Evolutionary conservation across 92 coral and sea anemone species (phyloP), one percentile per base, ranked within the genome.

Genomic region (Parazoanthus darwini): DNA sequence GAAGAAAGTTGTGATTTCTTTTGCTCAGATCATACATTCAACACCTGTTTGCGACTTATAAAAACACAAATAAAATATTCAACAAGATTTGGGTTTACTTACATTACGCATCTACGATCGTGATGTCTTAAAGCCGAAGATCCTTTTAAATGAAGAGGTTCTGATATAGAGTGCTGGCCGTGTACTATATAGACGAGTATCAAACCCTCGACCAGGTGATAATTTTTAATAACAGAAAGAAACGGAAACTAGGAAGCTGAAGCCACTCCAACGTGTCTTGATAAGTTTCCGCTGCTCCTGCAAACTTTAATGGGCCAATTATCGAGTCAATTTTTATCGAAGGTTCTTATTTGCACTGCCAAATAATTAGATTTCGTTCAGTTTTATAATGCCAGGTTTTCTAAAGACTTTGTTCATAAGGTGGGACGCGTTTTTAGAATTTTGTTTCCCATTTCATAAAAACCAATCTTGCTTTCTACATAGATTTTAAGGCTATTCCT

Each of bases 211-310:
- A 20, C 35, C 81, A 39, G 81, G 81, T 39, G 81, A 77, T 77
- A 42, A 56, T 77, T 77, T 77, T 38, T 77, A 77, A 77, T 42
- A 18, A 14, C 59, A 77, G 77, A 77, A 43, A n/a, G 54, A 77
- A 48, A 48, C 81, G 81, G 81, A 77, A 77, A 44, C 42, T 39
- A 23, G 81, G 81, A 77, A 20, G 15, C 33, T 23, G 51, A 36
- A 42, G 29, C 81, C 80, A 77, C 81, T 44, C 81, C 81, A 77
- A 77, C 15, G 81, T 77, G 56, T 77, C 81, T 16, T 8, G 25
- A 29, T 18, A 20, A 43, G 48, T 77, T 77, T 77, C 59, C 81
- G 54, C 37, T 77, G 5, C 50, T 16, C 48, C 58, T 42, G 58
- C 81, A 77, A 77, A 77, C 1, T 75, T 77, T 42, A 77, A 77